These are phyloP conservation scores for Tillus elongatus DNA, from an alignment of 2,888 invertebrate species.

Conservation along the genomic window DNA sequence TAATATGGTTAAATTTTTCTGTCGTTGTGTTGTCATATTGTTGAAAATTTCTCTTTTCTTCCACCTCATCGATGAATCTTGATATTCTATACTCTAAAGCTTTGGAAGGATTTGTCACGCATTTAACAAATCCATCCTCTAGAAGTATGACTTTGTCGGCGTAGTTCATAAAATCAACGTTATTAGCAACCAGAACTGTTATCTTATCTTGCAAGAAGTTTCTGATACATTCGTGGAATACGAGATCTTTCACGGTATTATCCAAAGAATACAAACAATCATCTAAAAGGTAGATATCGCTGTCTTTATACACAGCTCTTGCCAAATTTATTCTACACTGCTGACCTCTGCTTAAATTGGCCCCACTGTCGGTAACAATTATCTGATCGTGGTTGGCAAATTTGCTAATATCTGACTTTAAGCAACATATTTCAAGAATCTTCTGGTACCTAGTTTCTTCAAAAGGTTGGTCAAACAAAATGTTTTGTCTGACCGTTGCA, in stretches of 20 bases:
- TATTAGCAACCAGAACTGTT: constrained; percentile 29
- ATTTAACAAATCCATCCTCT: constrained; percentile 7
- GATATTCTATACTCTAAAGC: too few relatives aligned
- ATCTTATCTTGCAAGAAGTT: constrained; percentile 29
- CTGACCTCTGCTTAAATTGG: constrained; percentile 54
- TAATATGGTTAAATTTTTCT: too few relatives aligned
- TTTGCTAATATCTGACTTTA: constrained; percentile 44
- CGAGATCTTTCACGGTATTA: constrained; percentile 25
- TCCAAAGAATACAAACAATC: constrained; percentile 31
- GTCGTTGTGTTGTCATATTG: too few relatives aligned
- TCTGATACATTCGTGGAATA: constrained; percentile 29
- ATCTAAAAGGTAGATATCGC: constrained; percentile 32
- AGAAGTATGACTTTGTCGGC: constrained; percentile 23
- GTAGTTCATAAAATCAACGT: constrained; percentile 27
- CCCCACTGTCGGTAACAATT: constrained; percentile 54
- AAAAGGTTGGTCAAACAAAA: constrained; percentile 36
- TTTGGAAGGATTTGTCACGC: not conserved
- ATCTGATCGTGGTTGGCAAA: constrained; percentile 41
- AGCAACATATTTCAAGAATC: constrained; percentile 40
- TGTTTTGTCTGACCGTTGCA: constrained; percentile 30
- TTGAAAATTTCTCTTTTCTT: constrained; percentile 7
- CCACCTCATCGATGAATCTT: not conserved
- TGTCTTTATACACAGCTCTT: constrained; percentile 29
- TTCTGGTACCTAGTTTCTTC: constrained; percentile 33
- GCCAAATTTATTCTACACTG: constrained; percentile 32